Percentiles rank a stretch among this genome's conserved stretches.
Evolutionary conservation across 2,888 invertebrate species (phyloP).

Genomic region (Cataglyphis livida): DNA sequence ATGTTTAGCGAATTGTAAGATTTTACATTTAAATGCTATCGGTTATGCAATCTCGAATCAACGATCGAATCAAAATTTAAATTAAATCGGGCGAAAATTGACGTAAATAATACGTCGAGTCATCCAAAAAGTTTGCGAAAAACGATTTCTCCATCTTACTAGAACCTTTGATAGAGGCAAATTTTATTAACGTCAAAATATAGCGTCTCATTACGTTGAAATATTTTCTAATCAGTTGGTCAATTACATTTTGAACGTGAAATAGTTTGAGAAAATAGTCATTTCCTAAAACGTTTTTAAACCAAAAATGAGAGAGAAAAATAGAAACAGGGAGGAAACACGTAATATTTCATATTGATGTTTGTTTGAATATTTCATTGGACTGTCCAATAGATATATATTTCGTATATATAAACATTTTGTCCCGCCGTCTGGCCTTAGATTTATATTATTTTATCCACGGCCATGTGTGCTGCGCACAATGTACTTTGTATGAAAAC

Average conservation of each 20-base stretch:
- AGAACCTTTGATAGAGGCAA: conserved; percentile 25
- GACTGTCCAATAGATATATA: conserved; percentile 21
- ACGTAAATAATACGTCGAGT: conserved; percentile 27
- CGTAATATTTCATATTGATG: conserved; percentile 52
- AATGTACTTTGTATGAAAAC: neutral
- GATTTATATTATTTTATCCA: conserved; percentile 39
- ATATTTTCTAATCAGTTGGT: conserved; percentile 28
- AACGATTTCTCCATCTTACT: conserved; percentile 33
- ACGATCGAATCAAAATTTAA: conserved; percentile 11
- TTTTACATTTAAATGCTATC: neutral
- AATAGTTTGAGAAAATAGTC: conserved; percentile 30
- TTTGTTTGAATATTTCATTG: conserved; percentile 46
- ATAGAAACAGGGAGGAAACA: conserved; percentile 1
- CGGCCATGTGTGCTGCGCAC: neutral
- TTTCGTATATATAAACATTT: conserved; percentile 21
- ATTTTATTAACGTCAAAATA: conserved; percentile 34
- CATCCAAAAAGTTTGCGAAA: conserved; percentile 6
- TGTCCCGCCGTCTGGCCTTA: conserved; percentile 14
- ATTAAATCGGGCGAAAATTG: conserved; percentile 21
- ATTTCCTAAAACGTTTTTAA: conserved; percentile 35
- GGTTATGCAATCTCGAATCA: conserved; percentile 17
- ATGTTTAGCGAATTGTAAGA: neutral
- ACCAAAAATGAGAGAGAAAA: conserved; percentile 9
- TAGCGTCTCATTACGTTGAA: neutral
- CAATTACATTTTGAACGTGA: conserved; percentile 22